These are phyloP conservation scores for Setophaga kirtlandii DNA, from an alignment of 2,113 vertebrate species.

Conservation along the genomic window DNA sequence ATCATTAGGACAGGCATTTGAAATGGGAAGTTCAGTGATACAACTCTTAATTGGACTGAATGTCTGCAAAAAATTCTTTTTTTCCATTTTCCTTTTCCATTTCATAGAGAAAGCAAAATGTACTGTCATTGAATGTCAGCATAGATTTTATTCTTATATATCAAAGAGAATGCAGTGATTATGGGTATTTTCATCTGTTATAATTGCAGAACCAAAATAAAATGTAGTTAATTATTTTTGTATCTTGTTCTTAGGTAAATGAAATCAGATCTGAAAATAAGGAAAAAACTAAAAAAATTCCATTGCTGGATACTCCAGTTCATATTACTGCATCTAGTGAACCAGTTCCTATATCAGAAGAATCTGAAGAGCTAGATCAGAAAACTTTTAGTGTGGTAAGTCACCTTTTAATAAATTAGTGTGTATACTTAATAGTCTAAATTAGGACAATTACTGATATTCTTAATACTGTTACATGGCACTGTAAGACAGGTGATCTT, in stretches of 20 bases:
- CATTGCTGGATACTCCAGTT: conserved; percentile 80
- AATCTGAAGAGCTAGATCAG: conserved; percentile 96
- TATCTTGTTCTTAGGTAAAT: conserved; percentile 66
- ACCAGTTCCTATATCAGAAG: conserved; percentile 85
- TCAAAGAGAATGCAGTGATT: neutral
- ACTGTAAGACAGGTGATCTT: neutral
- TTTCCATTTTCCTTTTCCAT: neutral
- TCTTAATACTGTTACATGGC: neutral
- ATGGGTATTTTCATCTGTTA: neutral
- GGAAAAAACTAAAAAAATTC: conserved; percentile 85
- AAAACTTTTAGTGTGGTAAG: conserved; percentile 98
- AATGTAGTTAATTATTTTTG: neutral
- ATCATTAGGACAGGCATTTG: neutral
- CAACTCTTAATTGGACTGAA: neutral
- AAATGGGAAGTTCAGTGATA: neutral
- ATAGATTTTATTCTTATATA: neutral
- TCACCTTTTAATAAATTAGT: neutral
- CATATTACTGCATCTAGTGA: conserved; percentile 89
- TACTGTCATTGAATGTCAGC: neutral
- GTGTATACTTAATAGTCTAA: neutral
- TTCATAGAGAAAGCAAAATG: neutral
- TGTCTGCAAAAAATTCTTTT: neutral
- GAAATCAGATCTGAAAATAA: conserved; percentile 86
- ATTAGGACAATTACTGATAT: neutral
- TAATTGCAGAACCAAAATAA: neutral